Conservation (phyloP, 2,888 invertebrate species). For the Cosmia pyralina region DNA sequence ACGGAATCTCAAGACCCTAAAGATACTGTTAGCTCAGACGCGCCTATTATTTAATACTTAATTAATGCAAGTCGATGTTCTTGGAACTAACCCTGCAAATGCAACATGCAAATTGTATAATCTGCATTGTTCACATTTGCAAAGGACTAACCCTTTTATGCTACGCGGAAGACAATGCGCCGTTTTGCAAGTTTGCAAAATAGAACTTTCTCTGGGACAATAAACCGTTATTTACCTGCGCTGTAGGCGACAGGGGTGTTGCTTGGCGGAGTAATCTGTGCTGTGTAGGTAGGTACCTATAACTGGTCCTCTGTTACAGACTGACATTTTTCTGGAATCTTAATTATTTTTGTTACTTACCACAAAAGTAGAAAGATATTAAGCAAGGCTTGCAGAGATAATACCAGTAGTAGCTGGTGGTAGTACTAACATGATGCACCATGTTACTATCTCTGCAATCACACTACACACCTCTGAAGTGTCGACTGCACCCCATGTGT, state of each 20-base stretch:
- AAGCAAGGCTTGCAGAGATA: too few relatives aligned
- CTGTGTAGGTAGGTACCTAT: conserved; percentile 6
- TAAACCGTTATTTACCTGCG: conserved; percentile 56
- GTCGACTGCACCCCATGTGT: too few relatives aligned
- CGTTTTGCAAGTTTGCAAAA: conserved; percentile 53
- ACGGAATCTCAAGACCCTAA: too few relatives aligned
- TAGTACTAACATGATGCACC: too few relatives aligned
- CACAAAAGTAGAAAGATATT: too few relatives aligned
- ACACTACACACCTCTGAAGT: too few relatives aligned
- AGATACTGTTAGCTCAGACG: background rate
- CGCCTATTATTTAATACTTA: conserved; percentile 7
- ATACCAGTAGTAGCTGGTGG: too few relatives aligned
- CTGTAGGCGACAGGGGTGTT: conserved; percentile 29
- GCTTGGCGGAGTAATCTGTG: conserved; percentile 1
- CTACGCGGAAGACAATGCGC: conserved; percentile 43
- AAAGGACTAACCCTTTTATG: conserved; percentile 59
- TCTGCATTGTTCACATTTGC: conserved; percentile 43
- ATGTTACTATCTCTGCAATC: background rate
- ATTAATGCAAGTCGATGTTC: conserved; percentile 57
- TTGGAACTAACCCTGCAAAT: conserved; percentile 43
- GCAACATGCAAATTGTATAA: conserved; percentile 67
- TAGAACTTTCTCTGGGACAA: conserved; percentile 50
- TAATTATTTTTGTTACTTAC: background rate
- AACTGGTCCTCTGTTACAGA: background rate
- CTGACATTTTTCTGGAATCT: background rate